Conservation (phyloP, 1,140 invertebrate genomes). For the Lasioglossum albipes region DNA sequence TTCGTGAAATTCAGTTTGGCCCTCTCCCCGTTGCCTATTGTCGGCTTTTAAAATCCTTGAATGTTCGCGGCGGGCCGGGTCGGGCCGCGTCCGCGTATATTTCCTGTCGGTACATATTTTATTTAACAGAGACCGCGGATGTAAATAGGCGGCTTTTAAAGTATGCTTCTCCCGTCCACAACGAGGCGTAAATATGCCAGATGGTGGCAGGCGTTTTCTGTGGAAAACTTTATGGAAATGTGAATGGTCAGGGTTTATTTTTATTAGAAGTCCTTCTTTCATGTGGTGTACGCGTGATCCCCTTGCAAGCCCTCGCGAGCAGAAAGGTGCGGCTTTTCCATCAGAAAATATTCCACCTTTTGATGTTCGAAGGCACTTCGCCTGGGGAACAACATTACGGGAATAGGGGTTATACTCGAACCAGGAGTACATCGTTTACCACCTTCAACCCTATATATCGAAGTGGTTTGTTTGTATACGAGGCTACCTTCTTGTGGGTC, state of each 20-base stretch:
- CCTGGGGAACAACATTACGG: slow-evolving; percentile 64
- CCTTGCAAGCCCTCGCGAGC: slow-evolving; percentile 31
- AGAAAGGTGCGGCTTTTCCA: slow-evolving; percentile 58
- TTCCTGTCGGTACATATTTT: slow-evolving; percentile 38
- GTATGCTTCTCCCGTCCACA: slow-evolving; percentile 3
- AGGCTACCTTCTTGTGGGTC: slow-evolving; percentile 5
- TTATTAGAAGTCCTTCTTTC: slow-evolving; percentile 63
- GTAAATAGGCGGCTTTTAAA: slow-evolving; percentile 63
- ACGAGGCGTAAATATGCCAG: slow-evolving; percentile 31
- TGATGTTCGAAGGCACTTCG: slow-evolving; percentile 70
- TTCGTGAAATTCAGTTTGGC: slow-evolving; percentile 12
- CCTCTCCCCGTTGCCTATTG: background rate
- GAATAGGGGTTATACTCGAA: slow-evolving; percentile 49
- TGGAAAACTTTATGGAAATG: slow-evolving; percentile 67
- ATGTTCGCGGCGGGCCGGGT: slow-evolving; percentile 40
- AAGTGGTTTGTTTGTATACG: slow-evolving; percentile 27
- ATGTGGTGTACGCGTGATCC: slow-evolving; percentile 47
- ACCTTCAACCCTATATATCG: slow-evolving; percentile 44
- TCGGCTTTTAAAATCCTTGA: slow-evolving; percentile 53
- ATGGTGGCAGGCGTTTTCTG: slow-evolving; percentile 15
- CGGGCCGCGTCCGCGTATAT: slow-evolving; percentile 2
- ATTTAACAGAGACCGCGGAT: slow-evolving; percentile 23
- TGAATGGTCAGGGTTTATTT: slow-evolving; percentile 69
- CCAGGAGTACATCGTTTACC: slow-evolving; percentile 53
- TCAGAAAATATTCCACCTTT: slow-evolving; percentile 68